These are phyloP conservation scores for Onychostruthus taczanowskii DNA, from an alignment of 2,113 vertebrate genomes.

Conservation along the genomic window DNA sequence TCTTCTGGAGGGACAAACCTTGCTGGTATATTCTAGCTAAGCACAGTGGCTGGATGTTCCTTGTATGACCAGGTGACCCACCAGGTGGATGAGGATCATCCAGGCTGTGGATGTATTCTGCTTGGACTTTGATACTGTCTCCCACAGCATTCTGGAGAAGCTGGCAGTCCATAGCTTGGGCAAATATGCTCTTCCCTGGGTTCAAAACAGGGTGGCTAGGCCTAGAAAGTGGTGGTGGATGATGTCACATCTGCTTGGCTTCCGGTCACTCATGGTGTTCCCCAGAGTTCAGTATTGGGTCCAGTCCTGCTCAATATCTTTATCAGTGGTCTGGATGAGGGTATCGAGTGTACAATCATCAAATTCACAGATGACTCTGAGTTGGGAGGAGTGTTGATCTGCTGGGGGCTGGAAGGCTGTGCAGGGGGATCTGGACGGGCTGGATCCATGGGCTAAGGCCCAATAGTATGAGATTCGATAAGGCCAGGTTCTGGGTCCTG, in stretches of 20 bases:
- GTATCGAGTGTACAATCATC: not conserved
- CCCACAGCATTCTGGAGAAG: not conserved
- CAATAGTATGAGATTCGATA: not conserved
- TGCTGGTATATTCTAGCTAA: not conserved
- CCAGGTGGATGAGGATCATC: not conserved
- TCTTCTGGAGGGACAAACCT: not conserved
- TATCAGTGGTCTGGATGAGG: not conserved
- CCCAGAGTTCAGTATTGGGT: not conserved
- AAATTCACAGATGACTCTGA: no score
- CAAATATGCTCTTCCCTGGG: not conserved
- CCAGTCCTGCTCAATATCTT: not conserved
- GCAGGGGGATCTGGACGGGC: not conserved
- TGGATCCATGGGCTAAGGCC: not conserved
- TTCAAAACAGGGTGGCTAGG: not conserved
- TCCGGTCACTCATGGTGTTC: not conserved
- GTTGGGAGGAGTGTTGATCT: not conserved
- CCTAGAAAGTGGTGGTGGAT: not conserved
- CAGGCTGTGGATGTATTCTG: not conserved
- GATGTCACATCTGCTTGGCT: not conserved
- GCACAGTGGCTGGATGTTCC: not conserved
- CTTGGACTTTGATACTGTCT: not conserved
- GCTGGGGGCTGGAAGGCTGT: not conserved
- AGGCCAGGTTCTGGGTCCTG: not conserved
- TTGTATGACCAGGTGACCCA: not conserved
- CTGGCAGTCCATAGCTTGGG: not conserved